Conservation (phyloP, 2,888 invertebrate species). For the Melanostoma mellinum region DNA sequence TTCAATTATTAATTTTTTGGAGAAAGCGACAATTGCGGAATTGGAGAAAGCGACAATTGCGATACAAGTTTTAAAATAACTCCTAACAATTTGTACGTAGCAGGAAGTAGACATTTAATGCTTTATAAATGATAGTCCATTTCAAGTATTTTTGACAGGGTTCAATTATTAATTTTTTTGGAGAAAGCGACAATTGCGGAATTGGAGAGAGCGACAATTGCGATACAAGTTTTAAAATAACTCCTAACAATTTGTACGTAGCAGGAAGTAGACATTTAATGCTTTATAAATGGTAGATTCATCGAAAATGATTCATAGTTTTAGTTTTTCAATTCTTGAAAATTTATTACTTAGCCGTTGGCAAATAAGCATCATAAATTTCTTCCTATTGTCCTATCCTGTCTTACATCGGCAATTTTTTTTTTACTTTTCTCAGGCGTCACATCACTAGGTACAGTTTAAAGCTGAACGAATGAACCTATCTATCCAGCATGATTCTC, state of each 20-base stretch:
- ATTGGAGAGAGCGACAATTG: no score
- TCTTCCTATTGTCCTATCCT: constrained; percentile 33
- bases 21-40: no score
- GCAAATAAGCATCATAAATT: constrained; percentile 6
- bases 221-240: no score
- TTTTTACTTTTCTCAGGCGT: constrained; percentile 14
- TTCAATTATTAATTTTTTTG: no score
- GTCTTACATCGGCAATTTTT: constrained; percentile 6
- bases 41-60: no score
- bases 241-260: no score
- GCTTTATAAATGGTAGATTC: constrained; percentile 53
- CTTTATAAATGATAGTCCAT: constrained; percentile 53
- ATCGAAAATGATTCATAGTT: constrained; percentile 78
- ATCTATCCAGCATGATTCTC: constrained; percentile 39
- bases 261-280: constrained; percentile 6
- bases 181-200: no score
- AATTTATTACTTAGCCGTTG: constrained; percentile 76
- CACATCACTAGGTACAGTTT: constrained; percentile 32
- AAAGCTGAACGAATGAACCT: constrained; percentile 39
- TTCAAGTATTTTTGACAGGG: no score
- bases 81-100: no score
- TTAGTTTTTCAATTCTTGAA: constrained; percentile 79
- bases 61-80: no score
- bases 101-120: constrained; percentile 5
- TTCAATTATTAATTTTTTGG: no score